These are phyloP conservation scores for Xerus inauris DNA, from an alignment of 2,113 vertebrate genomes.

Conservation along the genomic window DNA sequence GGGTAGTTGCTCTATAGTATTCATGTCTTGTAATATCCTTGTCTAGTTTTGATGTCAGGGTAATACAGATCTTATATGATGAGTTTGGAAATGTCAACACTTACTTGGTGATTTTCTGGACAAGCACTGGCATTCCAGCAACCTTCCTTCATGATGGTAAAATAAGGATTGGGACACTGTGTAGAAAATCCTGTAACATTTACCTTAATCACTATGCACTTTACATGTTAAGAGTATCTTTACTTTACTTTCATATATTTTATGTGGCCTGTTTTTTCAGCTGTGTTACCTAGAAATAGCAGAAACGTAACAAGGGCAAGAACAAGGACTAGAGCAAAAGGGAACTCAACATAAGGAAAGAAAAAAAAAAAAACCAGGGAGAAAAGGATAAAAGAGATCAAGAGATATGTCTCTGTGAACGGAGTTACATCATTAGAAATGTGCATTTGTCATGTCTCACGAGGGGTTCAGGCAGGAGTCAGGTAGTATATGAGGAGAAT, in stretches of 20 bases:
- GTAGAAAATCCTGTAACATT: background rate
- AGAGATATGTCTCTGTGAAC: background rate
- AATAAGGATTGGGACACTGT: background rate
- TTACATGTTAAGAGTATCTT: background rate
- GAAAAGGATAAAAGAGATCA: background rate
- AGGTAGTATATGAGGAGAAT: background rate
- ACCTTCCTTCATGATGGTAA: background rate
- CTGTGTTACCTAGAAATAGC: background rate
- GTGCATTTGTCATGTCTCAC: background rate
- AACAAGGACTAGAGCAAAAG: background rate
- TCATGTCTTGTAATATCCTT: background rate
- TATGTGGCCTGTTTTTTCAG: background rate
- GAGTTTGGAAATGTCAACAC: background rate
- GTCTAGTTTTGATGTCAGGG: background rate
- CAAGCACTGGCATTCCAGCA: background rate
- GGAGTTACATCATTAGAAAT: background rate
- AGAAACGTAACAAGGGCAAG: background rate
- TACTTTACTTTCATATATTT: background rate
- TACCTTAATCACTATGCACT: background rate
- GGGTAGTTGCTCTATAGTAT: too few species aligned
- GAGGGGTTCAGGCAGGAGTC: background rate
- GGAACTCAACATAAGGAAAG: background rate
- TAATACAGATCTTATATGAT: background rate
- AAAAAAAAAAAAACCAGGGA: too few species aligned
- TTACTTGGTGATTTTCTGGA: background rate